Evolutionary conservation across 2,797 vertebrate genomes (phyloP).

Genomic region (Enteromius unitaeniatus): DNA sequence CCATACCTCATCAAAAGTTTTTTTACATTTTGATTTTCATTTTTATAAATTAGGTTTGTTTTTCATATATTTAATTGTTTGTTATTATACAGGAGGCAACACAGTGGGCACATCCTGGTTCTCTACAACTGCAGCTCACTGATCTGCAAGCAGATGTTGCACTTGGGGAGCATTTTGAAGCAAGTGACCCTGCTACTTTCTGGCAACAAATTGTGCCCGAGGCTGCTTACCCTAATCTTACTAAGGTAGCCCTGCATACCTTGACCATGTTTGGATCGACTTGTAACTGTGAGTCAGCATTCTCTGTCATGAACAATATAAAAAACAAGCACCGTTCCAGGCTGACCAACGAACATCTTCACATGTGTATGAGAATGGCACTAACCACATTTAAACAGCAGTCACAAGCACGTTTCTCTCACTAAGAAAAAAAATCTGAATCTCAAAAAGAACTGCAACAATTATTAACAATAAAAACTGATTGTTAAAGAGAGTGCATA

Average conservation of each 20-base stretch:
- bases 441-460: background rate
- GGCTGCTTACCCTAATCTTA: background rate
- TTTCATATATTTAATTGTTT: background rate
- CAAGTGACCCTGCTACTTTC: background rate
- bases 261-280: conserved; percentile 6
- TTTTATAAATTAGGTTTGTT: too few species aligned
- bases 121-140: too few species aligned
- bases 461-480: too few species aligned
- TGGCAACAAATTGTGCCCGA: background rate
- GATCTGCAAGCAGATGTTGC: background rate
- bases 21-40: too few species aligned
- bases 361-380: background rate
- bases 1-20: too few species aligned
- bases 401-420: background rate
- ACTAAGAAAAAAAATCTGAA: background rate
- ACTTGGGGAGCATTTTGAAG: too few species aligned
- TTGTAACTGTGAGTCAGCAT: conserved; percentile 1
- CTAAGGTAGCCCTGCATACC: background rate
- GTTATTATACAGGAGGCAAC: background rate
- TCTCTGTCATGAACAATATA: background rate
- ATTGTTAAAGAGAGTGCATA: background rate
- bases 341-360: background rate
- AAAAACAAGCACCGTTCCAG: background rate
- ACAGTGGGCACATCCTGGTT: background rate
- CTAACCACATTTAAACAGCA: background rate